Base-by-base conservation (phyloP, 2,888 invertebrate genomes). In the Nasonovia ribisnigri region DNA sequence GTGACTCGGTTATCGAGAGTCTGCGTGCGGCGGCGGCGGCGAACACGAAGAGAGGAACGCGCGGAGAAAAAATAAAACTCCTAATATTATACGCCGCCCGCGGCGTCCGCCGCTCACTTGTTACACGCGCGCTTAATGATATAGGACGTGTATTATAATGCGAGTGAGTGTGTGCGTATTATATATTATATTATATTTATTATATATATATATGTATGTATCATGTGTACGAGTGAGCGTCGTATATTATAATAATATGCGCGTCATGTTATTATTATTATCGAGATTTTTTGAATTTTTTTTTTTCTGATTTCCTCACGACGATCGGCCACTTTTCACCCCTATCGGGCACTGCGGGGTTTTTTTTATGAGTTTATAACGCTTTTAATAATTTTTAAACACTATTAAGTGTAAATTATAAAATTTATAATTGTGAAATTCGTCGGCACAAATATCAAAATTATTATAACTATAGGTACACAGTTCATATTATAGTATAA, bases 1-100 rank as follows among this genome's bases (percentile, higher is more conserved):
- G 93, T 93, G 93, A 93, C 93, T 90, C 57, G 93, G 89, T 89
- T 90, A 60, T 57, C 93, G 42, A 42, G 86, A 42, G 86, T 29
- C 86, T 87, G n/a, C 91, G 88, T 54, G 42, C 57, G 89, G 42
- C n/a, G 57, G 84, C 54, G 77, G 48, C 51, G 86, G 84, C 91
- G 84, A 57, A 20, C 24, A 24, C 10, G 29, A 43, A 51, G 13
- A 16, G 36, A 90, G 46, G 10, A 46, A n/a, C 29, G 60, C 13
- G 60, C 60, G n/a, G 60, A 46, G 46, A n/a, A 91, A 90, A 84
- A 90, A 46, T 48, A 77, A 90, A 84, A 91, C 26, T 91, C 57
- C 43, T n/a, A n/a, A 57, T 84, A 54, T 20, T 26, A 26, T 67
- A 84, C 42, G 54, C 54, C 91, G 91, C 84, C 84, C 91, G 91